Conservation (phyloP, 2,113 vertebrate species). For the Glaucidium brasilianum region DNA sequence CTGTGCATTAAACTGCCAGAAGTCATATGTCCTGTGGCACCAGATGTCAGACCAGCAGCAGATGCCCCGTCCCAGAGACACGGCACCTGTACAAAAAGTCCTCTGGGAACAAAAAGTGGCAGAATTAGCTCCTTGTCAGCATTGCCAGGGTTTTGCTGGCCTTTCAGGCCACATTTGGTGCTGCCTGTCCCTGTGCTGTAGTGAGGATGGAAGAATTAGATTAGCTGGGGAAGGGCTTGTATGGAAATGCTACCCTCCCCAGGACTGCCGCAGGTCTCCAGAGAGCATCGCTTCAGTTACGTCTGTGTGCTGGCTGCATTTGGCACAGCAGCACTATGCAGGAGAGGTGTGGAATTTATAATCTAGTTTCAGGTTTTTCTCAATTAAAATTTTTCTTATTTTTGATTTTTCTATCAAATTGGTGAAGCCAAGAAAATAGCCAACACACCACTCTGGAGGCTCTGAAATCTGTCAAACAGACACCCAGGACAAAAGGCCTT, state of each 20-base stretch:
- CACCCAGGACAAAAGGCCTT: not conserved
- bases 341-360: not conserved
- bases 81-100: not conserved
- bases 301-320: not conserved
- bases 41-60: not conserved
- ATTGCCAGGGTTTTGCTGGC: not conserved
- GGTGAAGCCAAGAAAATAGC: not conserved
- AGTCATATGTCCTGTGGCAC: not conserved
- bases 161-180: not conserved
- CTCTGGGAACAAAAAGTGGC: not conserved
- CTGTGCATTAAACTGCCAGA: not conserved
- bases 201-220: not conserved
- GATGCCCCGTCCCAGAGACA: not conserved
- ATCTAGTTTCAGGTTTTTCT: not conserved
- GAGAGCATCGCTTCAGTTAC: not conserved
- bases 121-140: not conserved
- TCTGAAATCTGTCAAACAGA: not conserved
- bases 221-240: not conserved
- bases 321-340: not conserved
- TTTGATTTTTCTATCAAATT: not conserved
- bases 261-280: not conserved
- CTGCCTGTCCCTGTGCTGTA: not conserved
- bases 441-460: fast-evolving
- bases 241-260: not conserved
- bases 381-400: not conserved